Percentiles rank a stretch among this genome's conserved stretches.
Evolutionary conservation across 2,888 invertebrate species (phyloP).

Genomic region (Cephus spinipes): DNA sequence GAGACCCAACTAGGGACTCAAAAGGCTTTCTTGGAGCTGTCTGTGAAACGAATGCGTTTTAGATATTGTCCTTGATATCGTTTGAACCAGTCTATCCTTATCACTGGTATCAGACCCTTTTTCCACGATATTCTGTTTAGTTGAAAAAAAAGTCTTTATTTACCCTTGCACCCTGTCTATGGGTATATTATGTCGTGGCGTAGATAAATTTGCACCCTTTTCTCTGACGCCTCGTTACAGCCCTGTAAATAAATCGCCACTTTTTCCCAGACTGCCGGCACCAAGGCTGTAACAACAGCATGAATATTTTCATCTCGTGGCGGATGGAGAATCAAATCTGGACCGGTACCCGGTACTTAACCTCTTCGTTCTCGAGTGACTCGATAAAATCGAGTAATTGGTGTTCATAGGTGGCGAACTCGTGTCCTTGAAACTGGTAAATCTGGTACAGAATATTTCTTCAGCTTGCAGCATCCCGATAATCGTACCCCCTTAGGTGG

Average conservation of each 20-base stretch:
- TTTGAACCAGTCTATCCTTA: background rate
- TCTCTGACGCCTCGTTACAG: background rate
- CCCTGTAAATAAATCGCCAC: background rate
- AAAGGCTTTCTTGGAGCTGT: slow-evolving; percentile 30
- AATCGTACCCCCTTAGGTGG: background rate
- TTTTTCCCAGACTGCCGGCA: background rate
- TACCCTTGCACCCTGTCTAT: no score
- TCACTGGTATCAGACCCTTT: no score
- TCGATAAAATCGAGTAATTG: background rate
- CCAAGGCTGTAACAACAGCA: slow-evolving; percentile 52
- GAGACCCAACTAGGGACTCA: slow-evolving; percentile 53
- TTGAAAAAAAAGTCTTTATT: no score
- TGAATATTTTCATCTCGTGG: slow-evolving; percentile 42
- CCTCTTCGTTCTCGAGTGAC: background rate
- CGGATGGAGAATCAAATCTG: slow-evolving; percentile 6
- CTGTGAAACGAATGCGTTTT: background rate
- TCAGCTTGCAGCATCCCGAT: slow-evolving; percentile 49
- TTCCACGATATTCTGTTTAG: no score
- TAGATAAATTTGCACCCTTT: background rate
- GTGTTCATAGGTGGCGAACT: slow-evolving; percentile 12
- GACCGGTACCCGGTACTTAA: background rate
- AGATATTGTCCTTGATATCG: background rate
- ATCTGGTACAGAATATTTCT: slow-evolving; percentile 46
- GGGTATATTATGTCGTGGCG: no score
- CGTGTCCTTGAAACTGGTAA: slow-evolving; percentile 45